A percentile compares a stretch with the other conserved stretches of the same genome.
These are phyloP conservation scores for Stenurella melanura DNA, from an alignment of 2,888 invertebrate genomes.

Conservation along the genomic window DNA sequence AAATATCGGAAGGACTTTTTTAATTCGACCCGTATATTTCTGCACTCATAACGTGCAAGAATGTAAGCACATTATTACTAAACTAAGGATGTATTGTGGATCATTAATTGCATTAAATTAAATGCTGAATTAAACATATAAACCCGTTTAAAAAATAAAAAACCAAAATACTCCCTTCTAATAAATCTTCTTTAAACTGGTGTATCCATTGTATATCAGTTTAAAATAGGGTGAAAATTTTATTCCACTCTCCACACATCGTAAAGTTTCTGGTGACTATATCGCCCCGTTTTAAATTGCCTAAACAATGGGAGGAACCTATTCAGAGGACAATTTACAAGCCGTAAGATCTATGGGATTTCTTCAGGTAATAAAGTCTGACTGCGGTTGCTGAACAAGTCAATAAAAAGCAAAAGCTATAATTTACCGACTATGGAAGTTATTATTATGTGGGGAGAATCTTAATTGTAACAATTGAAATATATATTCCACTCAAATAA, in stretches of 20 bases:
- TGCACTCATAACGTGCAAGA: no score
- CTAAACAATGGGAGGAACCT: slow-evolving; percentile 60
- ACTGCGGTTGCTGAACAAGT: slow-evolving; percentile 40
- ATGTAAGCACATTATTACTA: no score
- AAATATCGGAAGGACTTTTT: no score
- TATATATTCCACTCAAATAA: neutral
- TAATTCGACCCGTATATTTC: no score
- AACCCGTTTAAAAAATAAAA: neutral
- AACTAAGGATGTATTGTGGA: no score
- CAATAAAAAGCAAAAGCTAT: slow-evolving; percentile 38
- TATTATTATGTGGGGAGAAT: slow-evolving; percentile 2
- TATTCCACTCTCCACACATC: slow-evolving; percentile 67
- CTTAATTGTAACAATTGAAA: slow-evolving; percentile 32
- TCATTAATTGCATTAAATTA: neutral
- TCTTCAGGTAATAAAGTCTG: slow-evolving; percentile 59
- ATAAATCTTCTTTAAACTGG: slow-evolving; percentile 54
- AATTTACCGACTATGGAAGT: slow-evolving; percentile 23
- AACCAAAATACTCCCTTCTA: slow-evolving; percentile 41
- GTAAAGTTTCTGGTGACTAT: slow-evolving; percentile 59
- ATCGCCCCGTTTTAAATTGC: slow-evolving; percentile 65
- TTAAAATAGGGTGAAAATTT: slow-evolving; percentile 73
- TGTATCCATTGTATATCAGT: slow-evolving; percentile 63
- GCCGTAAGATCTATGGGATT: slow-evolving; percentile 57
- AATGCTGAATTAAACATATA: neutral
- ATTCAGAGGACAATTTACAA: slow-evolving; percentile 58